Base-by-base conservation (phyloP, 2,888 invertebrate species). In the Calephelis perditalis region DNA sequence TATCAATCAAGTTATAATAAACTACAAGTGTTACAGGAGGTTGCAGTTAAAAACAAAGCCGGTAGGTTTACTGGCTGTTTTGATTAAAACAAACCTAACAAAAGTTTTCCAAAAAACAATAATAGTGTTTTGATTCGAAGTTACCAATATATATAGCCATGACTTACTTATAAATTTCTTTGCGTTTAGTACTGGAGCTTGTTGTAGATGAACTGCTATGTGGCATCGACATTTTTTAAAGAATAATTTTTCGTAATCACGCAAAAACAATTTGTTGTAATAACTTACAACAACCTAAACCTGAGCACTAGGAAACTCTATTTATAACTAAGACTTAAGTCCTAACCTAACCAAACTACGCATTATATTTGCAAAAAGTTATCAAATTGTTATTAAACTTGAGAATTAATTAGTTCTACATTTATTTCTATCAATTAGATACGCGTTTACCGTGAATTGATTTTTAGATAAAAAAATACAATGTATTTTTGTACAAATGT, bases 141-240 rank as follows among this genome's bases (percentile, higher is more conserved):
- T 60, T 40, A 40, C 40, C 5, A 26, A 26, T 26, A 26, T 0
- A 3, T 26, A 26, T 0, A 40, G 40, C 40, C 40, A 40, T 40
- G 8, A 62, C 85, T 82, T 73, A 91, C 91, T 91, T 91, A 76
- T 91, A 91, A 71, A 92, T 91, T 77, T 91, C 91, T 74, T 91
- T 91, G 65, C 91, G 84, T 78, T 91, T 91, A 9, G 91, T 90
- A 70, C 86, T 86, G 11, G 89, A 88, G 70, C 89, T 87, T 0
- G 90, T 83, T 0, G 88, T 86, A 63, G 88, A 88, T 2, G 90
- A 88, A 66, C 91, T 91, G 67, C 91, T 89, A 76, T 90, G 91
- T 77, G 90, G 88, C 85, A 90, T 90, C 67, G 91, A 89, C 90
- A 91, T 91, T 56, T 62, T 71, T 63, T 59, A 45, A 54, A 36